Evolutionary conservation across 2,113 vertebrate genomes (phyloP).

Genomic region (Chlorodrepanis virens): DNA sequence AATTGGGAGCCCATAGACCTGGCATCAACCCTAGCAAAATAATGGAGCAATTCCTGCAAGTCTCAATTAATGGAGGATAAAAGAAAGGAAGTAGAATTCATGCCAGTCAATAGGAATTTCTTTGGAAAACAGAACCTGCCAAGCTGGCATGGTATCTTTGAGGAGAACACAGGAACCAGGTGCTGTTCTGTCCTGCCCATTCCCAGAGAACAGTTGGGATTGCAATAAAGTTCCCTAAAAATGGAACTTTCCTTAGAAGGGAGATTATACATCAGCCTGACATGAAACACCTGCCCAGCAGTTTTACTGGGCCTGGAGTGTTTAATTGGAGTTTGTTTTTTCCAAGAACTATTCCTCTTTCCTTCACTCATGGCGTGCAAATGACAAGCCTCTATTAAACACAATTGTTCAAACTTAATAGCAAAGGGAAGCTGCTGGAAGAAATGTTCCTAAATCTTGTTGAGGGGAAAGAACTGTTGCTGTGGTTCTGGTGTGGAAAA

Average conservation of each 20-base stretch:
- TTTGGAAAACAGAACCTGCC: neutral
- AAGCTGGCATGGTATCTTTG: neutral
- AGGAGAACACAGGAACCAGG: neutral
- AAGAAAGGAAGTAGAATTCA: neutral
- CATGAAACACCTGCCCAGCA: neutral
- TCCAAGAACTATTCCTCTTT: constrained; percentile 16
- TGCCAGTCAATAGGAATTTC: neutral
- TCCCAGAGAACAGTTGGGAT: neutral
- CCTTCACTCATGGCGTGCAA: neutral
- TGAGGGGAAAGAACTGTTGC: neutral
- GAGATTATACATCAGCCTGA: neutral
- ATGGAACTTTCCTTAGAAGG: neutral
- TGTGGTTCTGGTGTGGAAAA: neutral
- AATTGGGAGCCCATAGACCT: neutral
- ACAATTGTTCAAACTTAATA: neutral
- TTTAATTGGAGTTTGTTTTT: constrained; percentile 39
- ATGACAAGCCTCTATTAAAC: constrained; percentile 38
- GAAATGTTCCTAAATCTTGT: neutral
- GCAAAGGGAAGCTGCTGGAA: neutral
- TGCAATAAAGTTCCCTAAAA: neutral
- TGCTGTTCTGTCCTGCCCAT: neutral
- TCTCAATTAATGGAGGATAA: neutral
- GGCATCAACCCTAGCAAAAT: neutral
- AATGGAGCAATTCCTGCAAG: neutral
- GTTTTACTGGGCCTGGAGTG: neutral